Base-by-base conservation (phyloP, 2,888 invertebrate species). In the Lydus trimaculatus region DNA sequence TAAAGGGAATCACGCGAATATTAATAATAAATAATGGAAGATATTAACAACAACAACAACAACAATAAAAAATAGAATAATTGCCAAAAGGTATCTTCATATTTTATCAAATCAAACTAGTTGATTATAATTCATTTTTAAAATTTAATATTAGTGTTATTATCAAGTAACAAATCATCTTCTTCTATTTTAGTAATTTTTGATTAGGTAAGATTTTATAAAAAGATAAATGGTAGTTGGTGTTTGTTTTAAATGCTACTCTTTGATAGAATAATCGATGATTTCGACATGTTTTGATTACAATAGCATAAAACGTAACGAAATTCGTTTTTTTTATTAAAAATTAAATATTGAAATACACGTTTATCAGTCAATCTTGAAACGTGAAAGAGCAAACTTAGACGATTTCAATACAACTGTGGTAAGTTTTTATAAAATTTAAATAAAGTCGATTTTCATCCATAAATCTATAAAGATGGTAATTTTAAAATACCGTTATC, bases 151-250 rank as follows among this genome's bases (percentile, higher is more conserved):
- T 23, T 23, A 52, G 23, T 23, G 20, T 52, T 52, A 52, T 52
- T n/a, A 52, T 23, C 48, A 52, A 23, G 63, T 63, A 66, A 68
- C 67, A 61, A 64, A 39, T 68, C 67, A 68, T 68, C 62, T 65
- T 31, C 39, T 65, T 31, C 39, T 58, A 58, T 58, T 33, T 65
- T 61, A 48, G 67, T 68, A 68, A 68, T 68, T 52, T n/a, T 68
- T 65, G 65, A 68, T 65, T 68, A 58, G 68, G 33, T 52, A 65
- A 68, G 65, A 68, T 62, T 68, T 68, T 68, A 68, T 65, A 61
- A 52, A n/a, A 39, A 68, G 48, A 52, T 52, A 20, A 23, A 52
- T 52, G 48, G 48, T 52, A 52, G 48, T 52, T 52, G n/a, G n/a
- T n/a, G 23, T 52, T 52, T 52, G 48, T 52, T 52, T n/a, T 52